A percentile compares a stretch with the other conserved stretches of the same genome.
Conservation (phyloP, 2,113 vertebrate genomes). For the Ascaphus truei region DNA sequence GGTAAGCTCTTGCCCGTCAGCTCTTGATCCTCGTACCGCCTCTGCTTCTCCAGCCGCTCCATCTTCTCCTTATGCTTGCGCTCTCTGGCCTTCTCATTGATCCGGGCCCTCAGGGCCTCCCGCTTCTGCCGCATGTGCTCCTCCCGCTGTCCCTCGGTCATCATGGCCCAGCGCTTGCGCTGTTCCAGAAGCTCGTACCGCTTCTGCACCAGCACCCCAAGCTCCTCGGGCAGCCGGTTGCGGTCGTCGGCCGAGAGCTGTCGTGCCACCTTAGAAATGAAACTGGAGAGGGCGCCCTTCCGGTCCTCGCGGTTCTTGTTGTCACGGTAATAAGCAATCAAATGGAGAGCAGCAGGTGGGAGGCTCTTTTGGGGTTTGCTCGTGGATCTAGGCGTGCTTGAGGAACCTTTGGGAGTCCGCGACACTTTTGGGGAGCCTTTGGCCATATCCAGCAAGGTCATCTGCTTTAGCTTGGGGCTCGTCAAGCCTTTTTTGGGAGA, state of each 20-base stretch:
- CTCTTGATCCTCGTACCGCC: slow-evolving; percentile 89
- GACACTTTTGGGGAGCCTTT: slow-evolving; percentile 74
- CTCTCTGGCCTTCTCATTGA: slow-evolving; percentile 86
- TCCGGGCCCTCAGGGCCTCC: slow-evolving; percentile 78
- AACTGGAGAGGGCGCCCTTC: slow-evolving; percentile 80
- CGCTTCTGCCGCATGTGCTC: slow-evolving; percentile 84
- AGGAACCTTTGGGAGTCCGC: slow-evolving; percentile 65
- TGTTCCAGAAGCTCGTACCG: slow-evolving; percentile 87
- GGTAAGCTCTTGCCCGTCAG: slow-evolving; percentile 76
- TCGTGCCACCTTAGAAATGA: slow-evolving; percentile 87
- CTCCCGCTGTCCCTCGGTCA: slow-evolving; percentile 87
- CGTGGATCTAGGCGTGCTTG: slow-evolving; percentile 63
- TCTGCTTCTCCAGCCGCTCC: slow-evolving; percentile 80
- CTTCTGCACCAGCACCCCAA: slow-evolving; percentile 80
- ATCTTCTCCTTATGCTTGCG: slow-evolving; percentile 85
- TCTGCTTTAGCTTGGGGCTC: slow-evolving; percentile 88
- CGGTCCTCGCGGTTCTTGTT: slow-evolving; percentile 90
- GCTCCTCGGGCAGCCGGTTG: slow-evolving; percentile 83
- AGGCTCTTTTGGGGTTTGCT: slow-evolving; percentile 84
- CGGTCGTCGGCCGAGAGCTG: slow-evolving; percentile 83
- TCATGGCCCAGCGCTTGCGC: slow-evolving; percentile 83
- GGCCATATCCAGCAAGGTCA: slow-evolving; percentile 88
- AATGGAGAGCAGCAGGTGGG: slow-evolving; percentile 85
- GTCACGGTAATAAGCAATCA: slow-evolving; percentile 91
- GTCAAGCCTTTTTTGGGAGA: slow-evolving; percentile 81